Base-by-base conservation (phyloP, 1,140 invertebrate species). In the Drosophila guanche region DNA sequence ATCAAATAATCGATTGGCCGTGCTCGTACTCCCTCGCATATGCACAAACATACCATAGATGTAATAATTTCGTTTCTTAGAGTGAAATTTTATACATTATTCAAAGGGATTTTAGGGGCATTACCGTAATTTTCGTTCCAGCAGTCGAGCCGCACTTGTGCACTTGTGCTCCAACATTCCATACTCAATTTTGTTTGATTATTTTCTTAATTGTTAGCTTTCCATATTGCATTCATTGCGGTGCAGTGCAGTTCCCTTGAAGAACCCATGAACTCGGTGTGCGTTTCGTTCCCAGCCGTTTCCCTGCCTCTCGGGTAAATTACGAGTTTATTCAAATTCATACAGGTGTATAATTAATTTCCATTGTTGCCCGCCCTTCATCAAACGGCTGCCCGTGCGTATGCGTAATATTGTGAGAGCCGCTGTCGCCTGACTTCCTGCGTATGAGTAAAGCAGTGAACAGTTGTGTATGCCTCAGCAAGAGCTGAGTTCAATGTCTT, bases 271-370 rank as follows among this genome's bases (percentile, higher is more conserved):
- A 33, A 7, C 29, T 33, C 29, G 48, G 22, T 8, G 29, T 6
- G 1, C 14, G 10, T 27, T 5, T 6, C 27, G 27, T 6, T 29
- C 14, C 3, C 8, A 23, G 41, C 14, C 57, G 12, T 40, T 22
- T 4, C 29, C 7, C 23, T 45, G 47, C 48, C 45, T 53, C 51
- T 41, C 7, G 12, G 7, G 7, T 45, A 53, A 60, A 54, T 70
- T 57, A 71, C 71, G 69, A 71, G 71, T 72, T 62, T 54, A 73
- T 73, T 72, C 40, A 63, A 73, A 73, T 73, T 63, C 69, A 73
- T 52, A 63, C 53, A 52, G 70, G 22, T 55, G 70, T 52, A 73
- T 73, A 73, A 73, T 73, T 63, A 73, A 73, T 73, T 69, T 55
- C 8, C 46, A 68, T 43, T 63, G 25, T 42, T 33, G 14, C 42